Evolutionary conservation across 1,140 invertebrate genomes (phyloP), one percentile per base, ranked within the genome.

Genomic region (Goniozus legneri): DNA sequence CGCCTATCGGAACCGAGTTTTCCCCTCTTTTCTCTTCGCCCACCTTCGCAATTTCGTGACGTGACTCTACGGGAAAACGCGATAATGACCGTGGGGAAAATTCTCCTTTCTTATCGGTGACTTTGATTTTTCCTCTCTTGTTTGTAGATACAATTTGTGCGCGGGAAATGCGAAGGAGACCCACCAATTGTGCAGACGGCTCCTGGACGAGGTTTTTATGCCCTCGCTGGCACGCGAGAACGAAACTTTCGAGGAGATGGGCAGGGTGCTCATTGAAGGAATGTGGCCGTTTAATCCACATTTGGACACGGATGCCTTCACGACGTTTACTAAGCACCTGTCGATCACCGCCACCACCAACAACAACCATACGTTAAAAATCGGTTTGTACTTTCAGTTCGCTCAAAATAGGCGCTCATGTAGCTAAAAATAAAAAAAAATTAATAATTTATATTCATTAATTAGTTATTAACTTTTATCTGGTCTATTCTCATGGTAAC

Each of bases 61-160:
- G n/a, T n/a, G n/a, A n/a, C n/a, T n/a, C n/a, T n/a, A n/a, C n/a
- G n/a, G n/a, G n/a, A n/a, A n/a, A n/a, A n/a, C n/a, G n/a, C n/a
- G n/a, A n/a, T n/a, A n/a, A n/a, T n/a, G n/a, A n/a, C n/a, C n/a
- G n/a, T n/a, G n/a, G n/a, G n/a, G n/a, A n/a, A n/a, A n/a, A n/a
- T n/a, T n/a, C n/a, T n/a, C n/a, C n/a, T n/a, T n/a, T n/a, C n/a
- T n/a, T n/a, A n/a, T n/a, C n/a, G n/a, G n/a, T 33, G 21, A 44
- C 14, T 16, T 43, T 47, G 35, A 43, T 50, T 43, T 44, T 34
- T 8, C 30, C 35, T n/a, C n/a, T n/a, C n/a, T n/a, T n/a, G n/a
- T n/a, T n/a, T n/a, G 0, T 27, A 77, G 76, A 41, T 82, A 77
- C 49, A 83, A 84, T 52, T 57, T 84, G 2, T 77, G 76, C 35